Evolutionary conservation across 2,113 vertebrate species (phyloP).

Genomic region (Emydura subglobosa): DNA sequence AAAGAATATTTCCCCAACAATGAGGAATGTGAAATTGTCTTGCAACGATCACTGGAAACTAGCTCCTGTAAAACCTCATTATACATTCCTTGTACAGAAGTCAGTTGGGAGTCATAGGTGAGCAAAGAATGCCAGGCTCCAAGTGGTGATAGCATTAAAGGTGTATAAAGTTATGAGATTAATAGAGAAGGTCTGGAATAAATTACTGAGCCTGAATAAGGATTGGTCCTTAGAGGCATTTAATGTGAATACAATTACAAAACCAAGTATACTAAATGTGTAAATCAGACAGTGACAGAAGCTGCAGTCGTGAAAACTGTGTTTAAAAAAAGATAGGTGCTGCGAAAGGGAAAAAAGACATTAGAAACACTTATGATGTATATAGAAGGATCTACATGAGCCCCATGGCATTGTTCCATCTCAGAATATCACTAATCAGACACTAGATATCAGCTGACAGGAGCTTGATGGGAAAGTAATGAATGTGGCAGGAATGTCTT

Average conservation of each 20-base stretch:
- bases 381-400: constrained; percentile 38
- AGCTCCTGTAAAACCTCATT: neutral
- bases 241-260: neutral
- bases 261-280: neutral
- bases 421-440: constrained; percentile 47
- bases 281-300: neutral
- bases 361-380: neutral
- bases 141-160: neutral
- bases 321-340: neutral
- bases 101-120: neutral
- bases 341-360: neutral
- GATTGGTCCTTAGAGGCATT: neutral
- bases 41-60: neutral
- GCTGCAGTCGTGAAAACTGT: neutral
- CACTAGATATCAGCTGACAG: constrained; percentile 20
- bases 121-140: neutral
- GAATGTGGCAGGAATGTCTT: neutral
- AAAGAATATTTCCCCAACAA: neutral
- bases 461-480: constrained; percentile 26
- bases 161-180: neutral
- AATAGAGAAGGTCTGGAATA: neutral
- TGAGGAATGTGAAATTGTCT: neutral
- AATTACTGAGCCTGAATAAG: neutral
- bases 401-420: neutral
- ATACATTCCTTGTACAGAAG: neutral